These are phyloP conservation scores for Sylvicapra grimmia DNA, from an alignment of 2,113 vertebrate genomes.

Conservation along the genomic window DNA sequence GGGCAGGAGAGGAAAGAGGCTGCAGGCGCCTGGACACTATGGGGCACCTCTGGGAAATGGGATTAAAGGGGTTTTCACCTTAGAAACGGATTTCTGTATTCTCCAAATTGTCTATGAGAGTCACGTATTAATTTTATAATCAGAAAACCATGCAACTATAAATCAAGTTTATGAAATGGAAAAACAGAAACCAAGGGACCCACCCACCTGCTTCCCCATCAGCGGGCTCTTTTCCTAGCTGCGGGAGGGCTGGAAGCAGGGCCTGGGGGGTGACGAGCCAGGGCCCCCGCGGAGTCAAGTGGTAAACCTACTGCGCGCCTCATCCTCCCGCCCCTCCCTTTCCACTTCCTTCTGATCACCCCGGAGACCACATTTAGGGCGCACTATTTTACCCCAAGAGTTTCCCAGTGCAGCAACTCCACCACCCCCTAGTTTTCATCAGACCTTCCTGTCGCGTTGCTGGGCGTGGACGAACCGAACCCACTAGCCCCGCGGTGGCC, in stretches of 20 bases:
- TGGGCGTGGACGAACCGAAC: background rate
- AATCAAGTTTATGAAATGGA: background rate
- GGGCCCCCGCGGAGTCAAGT: background rate
- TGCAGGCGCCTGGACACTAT: fast-evolving
- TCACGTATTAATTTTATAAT: background rate
- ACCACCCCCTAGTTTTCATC: background rate
- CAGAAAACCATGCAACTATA: background rate
- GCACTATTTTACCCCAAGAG: background rate
- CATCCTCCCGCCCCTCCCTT: background rate
- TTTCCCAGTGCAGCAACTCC: background rate
- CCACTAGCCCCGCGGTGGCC: fast-evolving
- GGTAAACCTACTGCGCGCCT: background rate
- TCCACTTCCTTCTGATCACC: background rate
- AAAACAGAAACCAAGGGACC: background rate
- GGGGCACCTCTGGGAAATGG: background rate
- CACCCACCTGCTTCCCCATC: background rate
- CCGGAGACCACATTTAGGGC: background rate
- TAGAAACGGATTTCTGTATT: background rate
- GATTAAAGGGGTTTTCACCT: background rate
- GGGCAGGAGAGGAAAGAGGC: background rate
- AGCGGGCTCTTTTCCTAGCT: background rate
- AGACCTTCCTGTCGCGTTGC: background rate
- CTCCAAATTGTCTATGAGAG: background rate
- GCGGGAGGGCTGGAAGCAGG: background rate
- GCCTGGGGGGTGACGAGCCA: background rate